Percentiles rank a stretch among this genome's conserved stretches.
Evolutionary conservation across 2,113 vertebrate genomes (phyloP).

Genomic region (Octodon degus): DNA sequence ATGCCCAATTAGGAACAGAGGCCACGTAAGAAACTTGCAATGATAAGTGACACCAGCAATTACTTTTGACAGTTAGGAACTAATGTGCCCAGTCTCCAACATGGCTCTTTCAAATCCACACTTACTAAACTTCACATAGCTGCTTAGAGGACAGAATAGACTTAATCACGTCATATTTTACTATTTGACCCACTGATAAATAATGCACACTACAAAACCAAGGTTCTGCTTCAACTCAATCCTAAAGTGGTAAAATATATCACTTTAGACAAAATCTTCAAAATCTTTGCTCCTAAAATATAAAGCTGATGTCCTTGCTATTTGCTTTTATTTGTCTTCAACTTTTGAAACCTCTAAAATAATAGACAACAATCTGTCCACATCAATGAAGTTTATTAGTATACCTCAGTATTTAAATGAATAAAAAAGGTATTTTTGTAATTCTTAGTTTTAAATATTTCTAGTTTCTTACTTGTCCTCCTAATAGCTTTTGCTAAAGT

Average conservation of each 20-base stretch:
- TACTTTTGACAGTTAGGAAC: background rate
- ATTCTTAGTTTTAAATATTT: background rate
- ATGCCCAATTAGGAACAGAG: background rate
- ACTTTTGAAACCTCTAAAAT: constrained; percentile 23
- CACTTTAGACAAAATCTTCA: background rate
- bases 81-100: background rate
- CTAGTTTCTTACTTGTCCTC: background rate
- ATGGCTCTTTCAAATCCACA: background rate
- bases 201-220: background rate
- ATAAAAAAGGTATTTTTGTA: background rate
- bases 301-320: background rate
- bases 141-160: background rate
- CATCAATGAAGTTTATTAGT: background rate
- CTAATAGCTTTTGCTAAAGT: background rate
- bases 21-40: background rate
- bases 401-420: background rate
- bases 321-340: constrained; percentile 39
- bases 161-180: constrained; percentile 1
- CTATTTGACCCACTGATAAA: background rate
- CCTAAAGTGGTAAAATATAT: background rate
- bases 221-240: background rate
- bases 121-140: background rate
- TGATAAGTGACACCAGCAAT: background rate
- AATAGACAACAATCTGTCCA: background rate
- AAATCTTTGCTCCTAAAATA: background rate